Conservation (phyloP, 2,113 vertebrate species). For the Upupa epops region DNA sequence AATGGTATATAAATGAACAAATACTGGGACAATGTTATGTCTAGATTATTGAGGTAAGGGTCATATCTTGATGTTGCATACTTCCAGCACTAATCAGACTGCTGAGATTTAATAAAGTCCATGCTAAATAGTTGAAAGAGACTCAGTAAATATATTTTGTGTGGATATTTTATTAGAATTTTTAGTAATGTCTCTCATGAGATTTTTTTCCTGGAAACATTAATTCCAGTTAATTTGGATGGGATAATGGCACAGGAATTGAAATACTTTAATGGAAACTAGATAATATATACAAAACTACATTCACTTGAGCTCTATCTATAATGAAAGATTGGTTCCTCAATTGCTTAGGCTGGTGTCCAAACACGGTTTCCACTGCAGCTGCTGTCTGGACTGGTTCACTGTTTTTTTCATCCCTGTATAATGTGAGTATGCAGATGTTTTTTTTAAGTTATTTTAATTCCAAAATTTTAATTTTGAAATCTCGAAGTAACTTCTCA, state of each 20-base stretch:
- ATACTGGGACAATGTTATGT: not conserved
- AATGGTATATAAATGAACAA: not conserved
- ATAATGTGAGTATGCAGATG: not conserved
- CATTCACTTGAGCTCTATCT: not conserved
- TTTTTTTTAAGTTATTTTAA: too few relatives aligned
- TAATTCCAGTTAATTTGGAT: not conserved
- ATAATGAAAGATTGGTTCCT: not conserved
- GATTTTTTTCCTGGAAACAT: not conserved
- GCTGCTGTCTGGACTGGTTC: not conserved
- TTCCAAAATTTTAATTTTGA: not conserved
- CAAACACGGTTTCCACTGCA: not conserved
- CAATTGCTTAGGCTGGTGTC: not conserved
- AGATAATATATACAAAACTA: not conserved
- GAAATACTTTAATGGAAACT: not conserved
- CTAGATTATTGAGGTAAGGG: not conserved
- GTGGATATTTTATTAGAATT: not conserved
- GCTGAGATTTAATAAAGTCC: not conserved
- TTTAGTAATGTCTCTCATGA: not conserved
- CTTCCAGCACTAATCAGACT: not conserved
- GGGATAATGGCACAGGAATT: not conserved
- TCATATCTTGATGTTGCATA: not conserved
- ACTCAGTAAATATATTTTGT: not conserved
- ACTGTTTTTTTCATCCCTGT: not conserved
- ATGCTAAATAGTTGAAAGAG: not conserved
- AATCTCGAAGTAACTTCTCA: not conserved